A percentile compares a stretch with the other conserved stretches of the same genome.
These are phyloP conservation scores for Pedicia rivosa DNA, from an alignment of 2,888 invertebrate species.

Conservation along the genomic window DNA sequence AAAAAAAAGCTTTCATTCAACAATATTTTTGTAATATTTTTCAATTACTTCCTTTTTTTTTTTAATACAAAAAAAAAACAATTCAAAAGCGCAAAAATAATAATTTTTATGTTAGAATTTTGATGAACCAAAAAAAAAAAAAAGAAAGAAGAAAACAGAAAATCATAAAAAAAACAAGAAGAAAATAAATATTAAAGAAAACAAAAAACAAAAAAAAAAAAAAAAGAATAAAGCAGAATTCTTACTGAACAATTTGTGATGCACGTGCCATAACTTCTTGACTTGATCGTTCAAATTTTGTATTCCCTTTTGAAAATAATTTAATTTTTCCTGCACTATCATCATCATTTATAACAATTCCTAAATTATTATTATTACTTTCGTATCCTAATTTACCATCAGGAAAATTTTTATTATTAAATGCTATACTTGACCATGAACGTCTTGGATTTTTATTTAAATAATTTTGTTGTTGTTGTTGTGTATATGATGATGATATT, in stretches of 20 bases:
- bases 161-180: slow-evolving; percentile 16
- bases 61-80: slow-evolving; percentile 1
- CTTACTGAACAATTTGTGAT: slow-evolving; percentile 79
- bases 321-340: slow-evolving; percentile 18
- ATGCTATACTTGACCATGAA: slow-evolving; percentile 19
- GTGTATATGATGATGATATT: slow-evolving; percentile 9
- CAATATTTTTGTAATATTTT: background rate
- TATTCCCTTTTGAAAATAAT: slow-evolving; percentile 15
- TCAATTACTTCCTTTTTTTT: no score
- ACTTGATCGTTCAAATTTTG: slow-evolving; percentile 17
- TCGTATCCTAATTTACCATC: slow-evolving; percentile 19
- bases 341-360: slow-evolving; percentile 9
- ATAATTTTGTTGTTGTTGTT: slow-evolving; percentile 11
- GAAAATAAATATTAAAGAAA: slow-evolving; percentile 18
- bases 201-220: slow-evolving; percentile 28
- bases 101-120: no score
- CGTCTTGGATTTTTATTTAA: slow-evolving; percentile 15
- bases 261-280: slow-evolving; percentile 71
- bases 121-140: slow-evolving; percentile 15
- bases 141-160: slow-evolving; percentile 12
- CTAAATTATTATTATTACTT: slow-evolving; percentile 12
- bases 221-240: slow-evolving; percentile 19
- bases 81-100: slow-evolving; percentile 16
- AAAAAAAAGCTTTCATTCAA: no score
- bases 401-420: slow-evolving; percentile 20